Conservation (phyloP, 2,113 vertebrate species). For the Sardina pilchardus region DNA sequence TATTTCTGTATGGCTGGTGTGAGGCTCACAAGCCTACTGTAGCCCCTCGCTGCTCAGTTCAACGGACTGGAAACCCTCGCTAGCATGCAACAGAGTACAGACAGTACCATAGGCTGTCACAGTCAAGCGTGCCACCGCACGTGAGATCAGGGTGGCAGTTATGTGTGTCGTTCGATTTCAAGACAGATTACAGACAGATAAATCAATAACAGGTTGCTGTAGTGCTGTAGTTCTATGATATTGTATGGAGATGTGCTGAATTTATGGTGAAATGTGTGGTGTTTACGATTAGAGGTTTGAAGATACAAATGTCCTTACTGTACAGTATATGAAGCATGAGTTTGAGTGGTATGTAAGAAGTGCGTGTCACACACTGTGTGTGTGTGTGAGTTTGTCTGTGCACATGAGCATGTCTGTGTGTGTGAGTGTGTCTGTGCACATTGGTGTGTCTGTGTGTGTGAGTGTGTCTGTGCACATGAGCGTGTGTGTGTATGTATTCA, state of each 20-base stretch:
- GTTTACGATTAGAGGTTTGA: no score
- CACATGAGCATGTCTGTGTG: not conserved
- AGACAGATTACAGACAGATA: not conserved
- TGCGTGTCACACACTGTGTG: no score
- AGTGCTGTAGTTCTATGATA: not conserved
- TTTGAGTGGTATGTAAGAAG: not conserved
- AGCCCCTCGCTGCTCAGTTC: not conserved
- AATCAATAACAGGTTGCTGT: not conserved
- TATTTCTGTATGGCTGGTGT: not conserved
- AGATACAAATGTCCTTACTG: not conserved
- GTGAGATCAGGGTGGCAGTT: not conserved
- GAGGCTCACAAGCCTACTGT: not conserved
- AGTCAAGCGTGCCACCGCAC: not conserved
- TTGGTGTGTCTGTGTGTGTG: constrained; percentile 17
- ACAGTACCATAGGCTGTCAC: not conserved
- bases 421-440: not conserved
- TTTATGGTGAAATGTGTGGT: no score
- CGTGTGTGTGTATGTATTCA: constrained; percentile 23
- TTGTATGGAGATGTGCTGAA: no score
- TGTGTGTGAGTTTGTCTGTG: not conserved
- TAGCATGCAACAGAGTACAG: not conserved
- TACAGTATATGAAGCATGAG: not conserved
- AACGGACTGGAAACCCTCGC: not conserved
- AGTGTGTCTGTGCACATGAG: not conserved
- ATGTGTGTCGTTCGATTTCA: not conserved